phyloP scores from a whole-genome alignment of 2,797 vertebrate species.

The Mus spretus region DNA sequence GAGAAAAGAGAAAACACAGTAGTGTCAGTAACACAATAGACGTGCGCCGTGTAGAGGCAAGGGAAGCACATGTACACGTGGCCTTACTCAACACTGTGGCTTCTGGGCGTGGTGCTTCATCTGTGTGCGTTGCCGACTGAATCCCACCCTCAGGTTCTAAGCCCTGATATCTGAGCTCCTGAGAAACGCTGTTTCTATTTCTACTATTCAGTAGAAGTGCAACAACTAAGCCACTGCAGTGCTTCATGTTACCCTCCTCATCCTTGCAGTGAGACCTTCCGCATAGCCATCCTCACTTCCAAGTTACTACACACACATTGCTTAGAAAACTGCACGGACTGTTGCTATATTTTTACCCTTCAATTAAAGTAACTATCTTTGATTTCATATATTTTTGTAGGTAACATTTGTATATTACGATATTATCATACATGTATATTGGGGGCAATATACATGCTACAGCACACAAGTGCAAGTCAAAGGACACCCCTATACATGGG shows the following conservation, averaged over 20 bases:
- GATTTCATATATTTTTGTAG: background rate
- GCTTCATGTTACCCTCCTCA: background rate
- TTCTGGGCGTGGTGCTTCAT: background rate
- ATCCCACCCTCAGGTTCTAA: background rate
- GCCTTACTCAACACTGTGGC: background rate
- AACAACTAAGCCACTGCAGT: background rate
- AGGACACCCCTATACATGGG: background rate
- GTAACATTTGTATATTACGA: slow-evolving; percentile 19
- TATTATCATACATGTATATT: background rate
- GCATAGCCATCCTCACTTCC: background rate
- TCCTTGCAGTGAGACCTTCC: background rate
- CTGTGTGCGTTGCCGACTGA: background rate
- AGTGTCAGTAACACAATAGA: background rate
- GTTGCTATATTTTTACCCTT: background rate
- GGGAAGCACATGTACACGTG: background rate
- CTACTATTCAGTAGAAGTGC: background rate
- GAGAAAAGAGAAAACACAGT: background rate
- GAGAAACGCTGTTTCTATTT: background rate
- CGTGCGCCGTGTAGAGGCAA: slow-evolving; percentile 3
- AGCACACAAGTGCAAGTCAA: background rate
- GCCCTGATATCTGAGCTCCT: background rate
- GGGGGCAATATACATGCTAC: background rate
- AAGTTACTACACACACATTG: background rate
- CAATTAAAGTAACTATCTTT: slow-evolving; percentile 26
- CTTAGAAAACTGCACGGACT: background rate